phyloP scores from a whole-genome alignment of 2,113 vertebrate genomes.

The Daubentonia madagascariensis region DNA sequence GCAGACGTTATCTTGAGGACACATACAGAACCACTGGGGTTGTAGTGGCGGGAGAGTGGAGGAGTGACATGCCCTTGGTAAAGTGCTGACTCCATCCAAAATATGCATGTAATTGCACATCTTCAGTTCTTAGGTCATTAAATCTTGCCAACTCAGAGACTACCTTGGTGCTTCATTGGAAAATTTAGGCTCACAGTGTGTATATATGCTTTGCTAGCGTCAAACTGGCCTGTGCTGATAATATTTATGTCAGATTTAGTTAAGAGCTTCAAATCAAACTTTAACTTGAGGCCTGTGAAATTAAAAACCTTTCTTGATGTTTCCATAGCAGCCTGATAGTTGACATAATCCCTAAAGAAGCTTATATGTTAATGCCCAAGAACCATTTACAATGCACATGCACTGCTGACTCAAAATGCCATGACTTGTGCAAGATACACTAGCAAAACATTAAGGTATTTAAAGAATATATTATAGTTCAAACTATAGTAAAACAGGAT shows the following conservation, averaged over 20 bases:
- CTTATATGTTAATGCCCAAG: constrained; percentile 38
- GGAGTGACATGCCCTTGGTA: neutral
- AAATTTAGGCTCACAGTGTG: neutral
- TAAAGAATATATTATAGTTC: neutral
- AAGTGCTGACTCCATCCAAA: neutral
- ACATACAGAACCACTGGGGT: neutral
- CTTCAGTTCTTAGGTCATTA: neutral
- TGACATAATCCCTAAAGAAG: constrained; percentile 51
- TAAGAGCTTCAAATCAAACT: constrained; percentile 15
- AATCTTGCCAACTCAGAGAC: neutral
- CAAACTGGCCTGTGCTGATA: constrained; percentile 8
- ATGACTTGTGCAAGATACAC: neutral
- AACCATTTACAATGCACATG: neutral
- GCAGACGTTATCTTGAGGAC: neutral
- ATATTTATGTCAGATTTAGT: constrained; percentile 38
- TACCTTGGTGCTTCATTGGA: neutral
- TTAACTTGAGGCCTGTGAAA: neutral
- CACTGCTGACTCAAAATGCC: neutral
- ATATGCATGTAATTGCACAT: neutral
- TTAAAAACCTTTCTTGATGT: neutral
- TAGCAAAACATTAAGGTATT: constrained; percentile 10
- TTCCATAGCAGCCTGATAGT: neutral
- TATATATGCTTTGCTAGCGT: neutral
- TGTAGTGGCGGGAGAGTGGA: too few relatives aligned
- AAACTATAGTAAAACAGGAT: neutral